Percentiles rank a stretch among this genome's conserved stretches.
phyloP scores from a whole-genome alignment of 2,888 invertebrate genomes.

The Amphipyra berbera region DNA sequence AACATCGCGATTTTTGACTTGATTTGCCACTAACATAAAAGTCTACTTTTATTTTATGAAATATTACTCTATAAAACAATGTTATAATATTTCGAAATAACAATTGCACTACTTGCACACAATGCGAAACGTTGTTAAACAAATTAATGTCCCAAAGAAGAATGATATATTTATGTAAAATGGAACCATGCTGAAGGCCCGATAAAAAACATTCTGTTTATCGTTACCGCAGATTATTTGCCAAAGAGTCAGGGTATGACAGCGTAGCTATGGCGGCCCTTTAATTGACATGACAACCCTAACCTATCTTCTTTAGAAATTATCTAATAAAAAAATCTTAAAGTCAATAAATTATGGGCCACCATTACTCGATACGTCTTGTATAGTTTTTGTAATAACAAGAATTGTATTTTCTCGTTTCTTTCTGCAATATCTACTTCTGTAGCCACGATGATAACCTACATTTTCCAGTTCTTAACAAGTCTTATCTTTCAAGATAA shows the following conservation, averaged over 20 bases:
- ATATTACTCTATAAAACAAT: background rate
- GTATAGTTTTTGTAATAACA: background rate
- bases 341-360: too few relatives aligned
- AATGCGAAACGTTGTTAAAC: constrained; percentile 19
- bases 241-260: too few relatives aligned
- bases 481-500: constrained; percentile 31
- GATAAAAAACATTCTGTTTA: too few relatives aligned
- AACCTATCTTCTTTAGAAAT: too few relatives aligned
- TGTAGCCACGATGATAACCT: constrained; percentile 11
- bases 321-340: too few relatives aligned
- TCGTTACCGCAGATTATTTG: too few relatives aligned
- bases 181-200: too few relatives aligned
- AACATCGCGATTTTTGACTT: background rate
- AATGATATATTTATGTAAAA: background rate
- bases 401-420: background rate
- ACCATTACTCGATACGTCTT: too few relatives aligned
- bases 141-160: constrained; percentile 2
- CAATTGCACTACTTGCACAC: background rate
- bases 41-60: constrained; percentile 3
- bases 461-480: constrained; percentile 10
- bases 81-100: background rate
- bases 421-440: background rate
- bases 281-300: too few relatives aligned
- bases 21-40: constrained; percentile 4
- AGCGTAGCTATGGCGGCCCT: too few relatives aligned